Conservation (phyloP, 92 coral and sea anemone genomes). For the Actinernus sp. region DNA sequence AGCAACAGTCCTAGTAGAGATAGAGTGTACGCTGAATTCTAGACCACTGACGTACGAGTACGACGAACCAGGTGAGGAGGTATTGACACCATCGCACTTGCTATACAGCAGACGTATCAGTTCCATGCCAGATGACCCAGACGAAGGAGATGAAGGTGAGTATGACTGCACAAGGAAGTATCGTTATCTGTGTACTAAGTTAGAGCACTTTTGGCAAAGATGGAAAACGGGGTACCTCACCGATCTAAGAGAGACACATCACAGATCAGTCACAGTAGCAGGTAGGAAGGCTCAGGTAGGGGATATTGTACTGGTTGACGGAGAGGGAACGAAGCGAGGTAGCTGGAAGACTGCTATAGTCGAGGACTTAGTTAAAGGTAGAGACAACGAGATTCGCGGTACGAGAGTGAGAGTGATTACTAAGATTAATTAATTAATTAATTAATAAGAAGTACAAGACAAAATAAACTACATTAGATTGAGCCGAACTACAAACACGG, state of each 20-base stretch:
- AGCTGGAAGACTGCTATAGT: too few species aligned
- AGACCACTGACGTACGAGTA: constrained; percentile 49
- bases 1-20: constrained; percentile 47
- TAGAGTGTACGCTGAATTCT: constrained; percentile 52
- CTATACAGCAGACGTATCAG: constrained; percentile 20
- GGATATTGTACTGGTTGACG: too few species aligned
- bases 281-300: too few species aligned
- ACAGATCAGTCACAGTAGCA: background rate
- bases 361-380: too few species aligned
- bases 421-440: too few species aligned
- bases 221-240: constrained; percentile 10
- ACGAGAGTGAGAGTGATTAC: too few species aligned
- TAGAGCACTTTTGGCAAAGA: constrained; percentile 50
- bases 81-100: constrained; percentile 53
- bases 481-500: too few species aligned
- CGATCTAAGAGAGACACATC: background rate
- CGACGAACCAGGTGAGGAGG: constrained; percentile 29
- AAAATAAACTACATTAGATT: too few species aligned
- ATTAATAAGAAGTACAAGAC: too few species aligned
- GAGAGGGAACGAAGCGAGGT: too few species aligned
- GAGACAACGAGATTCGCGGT: too few species aligned
- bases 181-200: constrained; percentile 13
- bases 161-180: constrained; percentile 8
- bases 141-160: background rate
- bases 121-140: constrained; percentile 23